Base-by-base conservation (phyloP, 2,888 invertebrate species). In the Ectropis crepuscularia region DNA sequence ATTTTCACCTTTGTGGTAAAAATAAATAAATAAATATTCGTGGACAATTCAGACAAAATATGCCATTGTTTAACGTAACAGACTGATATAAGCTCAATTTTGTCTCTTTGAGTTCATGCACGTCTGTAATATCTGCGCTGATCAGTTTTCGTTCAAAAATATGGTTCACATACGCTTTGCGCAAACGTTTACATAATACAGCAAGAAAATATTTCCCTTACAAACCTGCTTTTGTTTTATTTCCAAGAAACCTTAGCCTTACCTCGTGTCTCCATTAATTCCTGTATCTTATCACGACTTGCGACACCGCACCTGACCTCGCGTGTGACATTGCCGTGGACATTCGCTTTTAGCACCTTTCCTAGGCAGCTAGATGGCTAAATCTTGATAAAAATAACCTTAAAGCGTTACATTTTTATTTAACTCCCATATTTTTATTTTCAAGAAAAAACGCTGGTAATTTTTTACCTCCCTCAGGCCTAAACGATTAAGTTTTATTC, bases 221-320 rank as follows among this genome's bases (percentile, higher is more conserved):
- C 6, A 37, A 41, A 57, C 4, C 47, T 7, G 12, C 11, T 11
- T 16, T 10, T 12, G n/a, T 42, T 57, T 57, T 49, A 42, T 57
- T 57, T 57, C 49, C 48, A 37, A 43, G 36, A 9, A 7, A 10
- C 9, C 39, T 39, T 38, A 43, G 41, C 38, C 37, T 11, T 36
- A 49, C 39, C 36, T 50, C 12, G 10, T 55, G 57, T 62, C 57
- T 47, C 42, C 62, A 57, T 62, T 62, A 62, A 57, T 57, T 53
- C 53, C 47, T 42, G 39, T 62, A 62, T 62, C 62, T 62, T 62
- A 62, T 62, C 62, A 53, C 51, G 61, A 9, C 41, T 16, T 51
- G 57, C 37, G 53, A 38, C 53, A 57, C 57, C 47, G 53, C 57
- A 54, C 45, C 59, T 47, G 10, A 48, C 43, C 41, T 57, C 42